A percentile compares a stretch with the other conserved stretches of the same genome.
Conservation (phyloP, 2,888 invertebrate genomes). For the Patella depressa region DNA sequence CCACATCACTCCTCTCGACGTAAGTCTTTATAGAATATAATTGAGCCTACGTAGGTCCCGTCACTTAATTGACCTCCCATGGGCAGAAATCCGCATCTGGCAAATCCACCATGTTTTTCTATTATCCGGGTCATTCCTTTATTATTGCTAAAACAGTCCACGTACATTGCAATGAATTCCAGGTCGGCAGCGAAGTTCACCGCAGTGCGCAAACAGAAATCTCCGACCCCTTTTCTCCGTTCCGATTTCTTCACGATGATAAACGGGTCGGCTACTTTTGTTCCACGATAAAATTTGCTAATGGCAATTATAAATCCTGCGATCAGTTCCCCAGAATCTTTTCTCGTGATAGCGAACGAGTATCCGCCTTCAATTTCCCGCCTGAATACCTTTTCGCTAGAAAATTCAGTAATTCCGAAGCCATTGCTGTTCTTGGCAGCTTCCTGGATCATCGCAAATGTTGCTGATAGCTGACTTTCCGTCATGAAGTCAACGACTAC, state of each 20-base stretch:
- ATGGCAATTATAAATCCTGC: conserved; percentile 40
- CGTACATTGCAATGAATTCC: conserved; percentile 48
- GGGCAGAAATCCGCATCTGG: conserved; percentile 48
- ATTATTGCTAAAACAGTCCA: conserved; percentile 52
- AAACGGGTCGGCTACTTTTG: conserved; percentile 37
- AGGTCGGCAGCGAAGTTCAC: conserved; percentile 43
- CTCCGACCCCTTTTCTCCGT: conserved; percentile 42
- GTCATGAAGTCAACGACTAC: conserved; percentile 41
- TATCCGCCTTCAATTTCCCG: conserved; percentile 37
- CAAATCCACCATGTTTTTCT: conserved; percentile 41
- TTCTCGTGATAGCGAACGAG: conserved; percentile 34
- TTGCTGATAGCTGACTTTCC: conserved; percentile 39
- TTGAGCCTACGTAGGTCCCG: conserved; percentile 39
- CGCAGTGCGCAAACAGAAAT: conserved; percentile 41
- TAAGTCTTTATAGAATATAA: conserved; percentile 43
- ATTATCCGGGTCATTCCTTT: conserved; percentile 44
- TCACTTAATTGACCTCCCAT: conserved; percentile 47
- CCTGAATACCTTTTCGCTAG: conserved; percentile 42
- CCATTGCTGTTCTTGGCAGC: conserved; percentile 42
- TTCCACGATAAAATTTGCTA: conserved; percentile 48
- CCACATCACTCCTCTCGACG: conserved; percentile 8
- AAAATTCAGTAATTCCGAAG: conserved; percentile 45
- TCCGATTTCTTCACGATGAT: conserved; percentile 34
- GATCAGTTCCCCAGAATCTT: conserved; percentile 36
- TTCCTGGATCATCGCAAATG: conserved; percentile 39